Evolutionary conservation across 2,113 vertebrate genomes (phyloP).

Genomic region (Aspidoscelis tigris): DNA sequence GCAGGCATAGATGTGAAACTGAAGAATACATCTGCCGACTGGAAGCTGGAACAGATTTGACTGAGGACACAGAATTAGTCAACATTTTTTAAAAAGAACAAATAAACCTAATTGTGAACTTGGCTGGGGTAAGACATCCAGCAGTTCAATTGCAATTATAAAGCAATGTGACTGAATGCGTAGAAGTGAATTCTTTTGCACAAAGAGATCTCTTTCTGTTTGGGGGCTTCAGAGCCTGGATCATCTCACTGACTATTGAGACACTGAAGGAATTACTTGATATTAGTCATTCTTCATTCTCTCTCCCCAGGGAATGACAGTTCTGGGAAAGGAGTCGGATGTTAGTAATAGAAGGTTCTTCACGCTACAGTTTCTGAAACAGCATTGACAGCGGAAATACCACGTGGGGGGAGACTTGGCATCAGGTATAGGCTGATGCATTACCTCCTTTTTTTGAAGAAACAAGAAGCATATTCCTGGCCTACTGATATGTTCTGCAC

Average conservation of each 20-base stretch:
- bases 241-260: no score
- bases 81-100: not conserved
- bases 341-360: not conserved
- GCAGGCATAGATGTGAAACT: not conserved
- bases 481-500: not conserved
- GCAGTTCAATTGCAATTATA: not conserved
- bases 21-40: not conserved
- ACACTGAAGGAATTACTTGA: not conserved
- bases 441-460: not conserved
- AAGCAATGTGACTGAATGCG: not conserved
- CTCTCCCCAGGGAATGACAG: not conserved
- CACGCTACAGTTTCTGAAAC: not conserved
- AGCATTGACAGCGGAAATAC: not conserved
- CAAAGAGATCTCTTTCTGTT: not conserved
- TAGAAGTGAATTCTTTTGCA: not conserved
- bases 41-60: not conserved
- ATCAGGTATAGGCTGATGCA: not conserved
- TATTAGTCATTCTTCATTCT: not conserved
- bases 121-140: not conserved
- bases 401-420: not conserved
- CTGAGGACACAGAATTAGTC: not conserved
- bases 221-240: no score
- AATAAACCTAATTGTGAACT: not conserved
- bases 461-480: not conserved
- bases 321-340: not conserved